Evolutionary conservation across 2,888 invertebrate species (phyloP).

Genomic region (Marasmarcha lunaedactyla): DNA sequence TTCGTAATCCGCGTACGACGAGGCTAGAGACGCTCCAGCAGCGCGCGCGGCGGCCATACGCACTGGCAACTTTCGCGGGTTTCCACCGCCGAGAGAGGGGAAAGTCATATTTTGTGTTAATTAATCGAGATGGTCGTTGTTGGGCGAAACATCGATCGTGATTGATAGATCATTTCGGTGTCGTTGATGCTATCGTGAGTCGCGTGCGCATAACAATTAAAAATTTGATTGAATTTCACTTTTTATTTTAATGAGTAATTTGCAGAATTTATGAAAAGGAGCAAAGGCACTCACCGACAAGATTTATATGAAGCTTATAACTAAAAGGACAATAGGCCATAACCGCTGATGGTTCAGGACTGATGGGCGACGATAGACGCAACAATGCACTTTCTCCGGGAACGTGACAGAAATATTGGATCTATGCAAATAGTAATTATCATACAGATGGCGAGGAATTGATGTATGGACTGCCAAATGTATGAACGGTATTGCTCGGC

Average conservation of each 20-base stretch:
- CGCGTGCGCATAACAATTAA: not conserved
- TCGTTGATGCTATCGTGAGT: not conserved
- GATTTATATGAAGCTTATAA: not conserved
- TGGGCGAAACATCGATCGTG: constrained; percentile 9
- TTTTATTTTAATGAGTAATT: too few relatives aligned
- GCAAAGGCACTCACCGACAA: too few relatives aligned
- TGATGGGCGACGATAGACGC: not conserved
- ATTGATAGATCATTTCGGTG: constrained; percentile 4
- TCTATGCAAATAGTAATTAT: not conserved
- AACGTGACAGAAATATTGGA: constrained; percentile 28
- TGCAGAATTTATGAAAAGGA: too few relatives aligned
- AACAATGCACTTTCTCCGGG: constrained; percentile 18
- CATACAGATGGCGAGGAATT: too few relatives aligned
- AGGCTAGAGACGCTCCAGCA: not conserved
- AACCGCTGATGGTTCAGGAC: not conserved
- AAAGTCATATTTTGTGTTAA: constrained; percentile 52
- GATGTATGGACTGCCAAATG: too few relatives aligned
- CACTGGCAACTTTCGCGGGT: constrained; percentile 49
- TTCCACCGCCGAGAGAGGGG: constrained; percentile 51
- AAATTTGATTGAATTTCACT: not conserved
- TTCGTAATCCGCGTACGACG: constrained; percentile 11
- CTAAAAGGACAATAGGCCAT: not conserved
- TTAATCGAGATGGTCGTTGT: constrained; percentile 22
- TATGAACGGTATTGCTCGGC: too few relatives aligned
- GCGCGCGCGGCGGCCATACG: constrained; percentile 29